phyloP scores from a whole-genome alignment of 2,888 invertebrate species.

The Nomada ferruginata region DNA sequence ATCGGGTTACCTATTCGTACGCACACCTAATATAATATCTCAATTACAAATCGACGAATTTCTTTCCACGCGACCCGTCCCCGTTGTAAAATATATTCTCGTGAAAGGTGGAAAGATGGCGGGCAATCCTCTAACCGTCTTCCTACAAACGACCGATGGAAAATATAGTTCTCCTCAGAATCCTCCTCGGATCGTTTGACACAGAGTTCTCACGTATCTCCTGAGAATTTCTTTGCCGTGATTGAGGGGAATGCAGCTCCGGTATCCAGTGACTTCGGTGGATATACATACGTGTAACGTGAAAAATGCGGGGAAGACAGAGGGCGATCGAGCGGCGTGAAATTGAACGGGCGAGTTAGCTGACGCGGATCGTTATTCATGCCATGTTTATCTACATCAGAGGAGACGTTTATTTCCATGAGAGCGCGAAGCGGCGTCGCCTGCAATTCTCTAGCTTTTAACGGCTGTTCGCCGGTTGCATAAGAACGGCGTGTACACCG shows the following conservation, averaged over 20 bases:
- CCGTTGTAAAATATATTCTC: too few species aligned
- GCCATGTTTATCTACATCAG: slow-evolving; percentile 63
- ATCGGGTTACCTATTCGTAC: too few species aligned
- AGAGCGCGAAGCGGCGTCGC: slow-evolving; percentile 39
- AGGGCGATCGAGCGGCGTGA: slow-evolving; percentile 27
- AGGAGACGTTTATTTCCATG: slow-evolving; percentile 66
- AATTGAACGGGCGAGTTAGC: slow-evolving; percentile 47
- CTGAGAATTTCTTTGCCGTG: neutral
- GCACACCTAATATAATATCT: too few species aligned
- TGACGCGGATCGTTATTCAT: slow-evolving; percentile 56
- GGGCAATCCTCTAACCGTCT: neutral
- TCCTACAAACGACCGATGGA: neutral
- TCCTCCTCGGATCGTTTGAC: neutral
- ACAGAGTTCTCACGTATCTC: slow-evolving; percentile 11
- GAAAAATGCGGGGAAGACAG: slow-evolving; percentile 22
- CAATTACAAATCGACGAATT: too few species aligned
- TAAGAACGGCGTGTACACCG: slow-evolving; percentile 30
- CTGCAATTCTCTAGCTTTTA: slow-evolving; percentile 51
- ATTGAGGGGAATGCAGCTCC: neutral
- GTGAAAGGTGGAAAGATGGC: too few species aligned
- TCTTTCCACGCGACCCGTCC: too few species aligned
- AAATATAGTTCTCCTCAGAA: neutral
- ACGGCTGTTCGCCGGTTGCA: slow-evolving; percentile 46
- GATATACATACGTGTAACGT: slow-evolving; percentile 18
- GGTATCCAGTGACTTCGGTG: slow-evolving; percentile 11